phyloP scores from a whole-genome alignment of 2,113 vertebrate genomes.

The Epinephelus fuscoguttatus region DNA sequence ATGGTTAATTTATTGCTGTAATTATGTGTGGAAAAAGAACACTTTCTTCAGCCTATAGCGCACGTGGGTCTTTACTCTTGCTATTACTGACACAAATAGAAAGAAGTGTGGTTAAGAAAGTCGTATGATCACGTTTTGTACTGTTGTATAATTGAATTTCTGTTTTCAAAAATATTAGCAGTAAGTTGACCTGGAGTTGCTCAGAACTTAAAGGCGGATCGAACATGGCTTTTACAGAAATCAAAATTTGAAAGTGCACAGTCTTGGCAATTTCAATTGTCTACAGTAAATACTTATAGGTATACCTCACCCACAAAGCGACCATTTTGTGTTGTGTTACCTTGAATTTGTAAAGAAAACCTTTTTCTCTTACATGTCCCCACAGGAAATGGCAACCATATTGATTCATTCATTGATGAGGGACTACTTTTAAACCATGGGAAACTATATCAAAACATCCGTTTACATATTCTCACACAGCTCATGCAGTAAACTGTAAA shows the following conservation, averaged over 20 bases:
- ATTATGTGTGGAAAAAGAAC: not conserved
- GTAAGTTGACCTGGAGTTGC: not conserved
- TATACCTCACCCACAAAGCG: too few species aligned
- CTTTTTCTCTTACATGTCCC: too few species aligned
- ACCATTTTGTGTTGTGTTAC: too few species aligned
- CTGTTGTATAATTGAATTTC: not conserved
- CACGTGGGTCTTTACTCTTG: not conserved
- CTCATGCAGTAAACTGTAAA: too few species aligned
- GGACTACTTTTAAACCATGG: too few species aligned
- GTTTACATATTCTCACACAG: too few species aligned
- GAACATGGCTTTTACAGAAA: not conserved
- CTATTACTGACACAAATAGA: not conserved
- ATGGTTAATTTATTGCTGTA: conserved; percentile 1
- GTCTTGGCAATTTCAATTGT: not conserved
- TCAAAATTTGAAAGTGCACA: not conserved
- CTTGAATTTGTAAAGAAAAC: too few species aligned
- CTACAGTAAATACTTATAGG: too few species aligned
- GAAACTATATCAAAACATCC: too few species aligned
- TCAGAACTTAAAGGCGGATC: not conserved
- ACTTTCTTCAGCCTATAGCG: not conserved
- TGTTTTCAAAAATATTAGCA: not conserved
- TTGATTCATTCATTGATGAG: too few species aligned
- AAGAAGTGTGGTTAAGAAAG: not conserved
- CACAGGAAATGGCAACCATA: too few species aligned
- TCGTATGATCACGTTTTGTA: not conserved